These are phyloP conservation scores for Hippocampus comes DNA, from an alignment of 2,113 vertebrate genomes.

Conservation along the genomic window DNA sequence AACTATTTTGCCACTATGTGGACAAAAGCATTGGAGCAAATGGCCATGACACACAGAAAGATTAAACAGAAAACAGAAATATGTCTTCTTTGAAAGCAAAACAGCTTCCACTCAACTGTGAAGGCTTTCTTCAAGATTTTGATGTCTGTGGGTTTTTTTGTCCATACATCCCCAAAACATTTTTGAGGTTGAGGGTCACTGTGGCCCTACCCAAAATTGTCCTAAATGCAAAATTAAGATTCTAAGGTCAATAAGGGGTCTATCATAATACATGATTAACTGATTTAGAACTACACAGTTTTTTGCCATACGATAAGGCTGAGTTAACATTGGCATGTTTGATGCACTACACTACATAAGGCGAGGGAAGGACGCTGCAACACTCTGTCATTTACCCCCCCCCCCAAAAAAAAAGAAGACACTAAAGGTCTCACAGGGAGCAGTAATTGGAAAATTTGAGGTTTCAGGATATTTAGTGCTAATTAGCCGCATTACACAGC, in stretches of 20 bases:
- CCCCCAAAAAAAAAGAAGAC: background rate
- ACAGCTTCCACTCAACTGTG: background rate
- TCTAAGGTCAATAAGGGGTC: background rate
- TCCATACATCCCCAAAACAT: background rate
- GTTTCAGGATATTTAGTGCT: constrained; percentile 50
- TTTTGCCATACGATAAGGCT: background rate
- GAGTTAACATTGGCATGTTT: constrained; percentile 12
- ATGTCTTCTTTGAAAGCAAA: background rate
- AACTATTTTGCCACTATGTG: background rate
- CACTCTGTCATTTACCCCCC: constrained; percentile 37
- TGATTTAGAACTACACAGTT: too few relatives aligned
- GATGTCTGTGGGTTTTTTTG: background rate
- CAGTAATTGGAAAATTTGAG: constrained; percentile 57
- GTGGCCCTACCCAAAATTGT: background rate
- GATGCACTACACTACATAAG: constrained; percentile 15
- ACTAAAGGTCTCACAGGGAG: constrained; percentile 37
- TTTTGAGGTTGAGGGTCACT: background rate
- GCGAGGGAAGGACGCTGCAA: constrained; percentile 18
- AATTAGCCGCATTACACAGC: constrained; percentile 53
- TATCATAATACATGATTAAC: background rate
- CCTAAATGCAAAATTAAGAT: background rate
- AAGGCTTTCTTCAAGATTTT: background rate
- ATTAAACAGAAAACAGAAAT: background rate
- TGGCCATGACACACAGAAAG: background rate
- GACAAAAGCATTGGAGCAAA: background rate